phyloP scores from a whole-genome alignment of 2,113 vertebrate species.

The Noctilio leporinus region DNA sequence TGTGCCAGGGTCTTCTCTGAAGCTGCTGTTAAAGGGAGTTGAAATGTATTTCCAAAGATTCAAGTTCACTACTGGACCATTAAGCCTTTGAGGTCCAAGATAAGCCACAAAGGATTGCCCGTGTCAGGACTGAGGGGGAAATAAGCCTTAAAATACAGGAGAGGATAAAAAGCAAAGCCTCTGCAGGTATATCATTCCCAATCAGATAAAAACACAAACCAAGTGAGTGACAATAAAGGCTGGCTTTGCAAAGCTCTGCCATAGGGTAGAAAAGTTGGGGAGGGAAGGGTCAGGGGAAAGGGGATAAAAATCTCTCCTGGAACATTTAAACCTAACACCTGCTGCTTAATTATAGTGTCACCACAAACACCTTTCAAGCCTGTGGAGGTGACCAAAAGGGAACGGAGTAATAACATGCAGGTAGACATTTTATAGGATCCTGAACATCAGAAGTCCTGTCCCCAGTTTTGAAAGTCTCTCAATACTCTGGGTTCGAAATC shows the following conservation, averaged over 20 bases:
- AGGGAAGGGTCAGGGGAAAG: neutral
- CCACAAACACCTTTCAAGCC: neutral
- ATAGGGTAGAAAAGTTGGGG: neutral
- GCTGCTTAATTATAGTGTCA: conserved; percentile 24
- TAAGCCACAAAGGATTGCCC: conserved; percentile 70
- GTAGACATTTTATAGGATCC: neutral
- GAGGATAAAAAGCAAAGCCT: conserved; percentile 67
- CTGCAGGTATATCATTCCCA: conserved; percentile 30
- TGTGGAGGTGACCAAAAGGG: neutral
- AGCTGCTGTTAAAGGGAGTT: neutral
- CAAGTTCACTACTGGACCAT: conserved; percentile 36
- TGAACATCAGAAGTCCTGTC: neutral
- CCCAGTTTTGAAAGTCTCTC: conserved; percentile 23
- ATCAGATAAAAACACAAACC: conserved; percentile 61
- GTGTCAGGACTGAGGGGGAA: conserved; percentile 65
- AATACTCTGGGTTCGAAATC: neutral
- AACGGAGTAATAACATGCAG: neutral
- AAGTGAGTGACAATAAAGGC: conserved; percentile 25
- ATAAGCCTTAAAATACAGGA: conserved; percentile 69
- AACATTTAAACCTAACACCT: conserved; percentile 40
- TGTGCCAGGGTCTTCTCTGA: neutral
- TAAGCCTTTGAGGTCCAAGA: conserved; percentile 66
- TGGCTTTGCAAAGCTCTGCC: conserved; percentile 46
- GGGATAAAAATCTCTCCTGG: neutral
- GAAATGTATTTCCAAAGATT: conserved; percentile 59